A percentile compares a stretch with the other conserved stretches of the same genome.
Evolutionary conservation across 2,888 invertebrate species (phyloP).

Genomic region (Pollenia griseotomentosa): DNA sequence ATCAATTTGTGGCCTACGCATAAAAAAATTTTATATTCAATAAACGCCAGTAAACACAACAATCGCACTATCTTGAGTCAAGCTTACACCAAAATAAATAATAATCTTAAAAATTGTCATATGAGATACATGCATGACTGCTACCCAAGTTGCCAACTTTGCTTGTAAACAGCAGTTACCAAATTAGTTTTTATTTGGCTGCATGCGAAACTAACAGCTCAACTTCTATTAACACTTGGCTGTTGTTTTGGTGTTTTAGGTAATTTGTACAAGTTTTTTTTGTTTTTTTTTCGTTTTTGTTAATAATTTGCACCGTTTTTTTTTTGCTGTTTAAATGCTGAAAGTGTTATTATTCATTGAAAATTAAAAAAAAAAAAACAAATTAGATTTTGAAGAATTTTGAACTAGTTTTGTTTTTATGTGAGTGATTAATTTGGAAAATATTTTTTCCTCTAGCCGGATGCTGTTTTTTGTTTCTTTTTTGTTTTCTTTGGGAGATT

Average conservation of each 20-base stretch:
- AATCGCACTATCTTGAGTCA: slow-evolving; percentile 55
- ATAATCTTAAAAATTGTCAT: slow-evolving; percentile 68
- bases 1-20: slow-evolving; percentile 77
- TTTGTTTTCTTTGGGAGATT: slow-evolving; percentile 37
- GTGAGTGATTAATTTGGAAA: slow-evolving; percentile 48
- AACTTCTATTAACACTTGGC: slow-evolving; percentile 58
- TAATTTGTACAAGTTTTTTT: slow-evolving; percentile 62
- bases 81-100: slow-evolving; percentile 37
- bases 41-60: slow-evolving; percentile 60
- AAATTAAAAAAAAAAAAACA: slow-evolving; percentile 29
- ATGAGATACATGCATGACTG: slow-evolving; percentile 62
- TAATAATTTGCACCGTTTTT: background rate
- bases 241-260: slow-evolving; percentile 43
- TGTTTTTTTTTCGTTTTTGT: background rate
- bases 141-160: slow-evolving; percentile 54
- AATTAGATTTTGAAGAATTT: slow-evolving; percentile 70
- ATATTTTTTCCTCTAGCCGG: slow-evolving; percentile 44
- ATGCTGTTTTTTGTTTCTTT: slow-evolving; percentile 45
- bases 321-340: slow-evolving; percentile 31
- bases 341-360: slow-evolving; percentile 54
- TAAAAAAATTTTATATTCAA: slow-evolving; percentile 58
- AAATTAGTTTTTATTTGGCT: background rate
- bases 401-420: slow-evolving; percentile 67
- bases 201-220: slow-evolving; percentile 18
- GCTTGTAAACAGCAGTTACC: slow-evolving; percentile 39